Conservation (phyloP, 2,888 invertebrate genomes). For the Sericinus montela region DNA sequence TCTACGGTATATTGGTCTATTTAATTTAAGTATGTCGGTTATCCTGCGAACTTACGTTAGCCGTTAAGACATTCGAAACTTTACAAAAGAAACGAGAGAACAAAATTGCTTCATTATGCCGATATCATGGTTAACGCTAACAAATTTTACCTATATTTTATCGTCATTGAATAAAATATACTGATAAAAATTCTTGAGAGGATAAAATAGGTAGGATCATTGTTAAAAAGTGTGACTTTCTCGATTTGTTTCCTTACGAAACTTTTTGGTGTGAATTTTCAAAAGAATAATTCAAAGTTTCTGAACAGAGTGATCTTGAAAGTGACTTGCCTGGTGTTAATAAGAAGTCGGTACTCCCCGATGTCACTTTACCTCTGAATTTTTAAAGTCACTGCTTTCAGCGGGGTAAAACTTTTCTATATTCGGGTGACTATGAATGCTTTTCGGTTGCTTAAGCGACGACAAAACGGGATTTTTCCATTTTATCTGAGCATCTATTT, state of each 20-base stretch:
- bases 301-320: constrained; percentile 25
- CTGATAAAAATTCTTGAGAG: not conserved
- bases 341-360: constrained; percentile 45
- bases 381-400: constrained; percentile 50
- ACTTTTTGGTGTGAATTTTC: constrained; percentile 16
- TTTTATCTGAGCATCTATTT: not conserved
- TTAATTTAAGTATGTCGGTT: too few species aligned
- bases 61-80: too few species aligned
- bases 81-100: too few species aligned
- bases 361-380: constrained; percentile 63
- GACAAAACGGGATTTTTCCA: not conserved
- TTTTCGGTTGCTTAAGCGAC: not conserved
- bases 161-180: too few species aligned
- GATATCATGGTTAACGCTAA: too few species aligned
- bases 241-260: constrained; percentile 6
- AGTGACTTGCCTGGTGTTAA: constrained; percentile 48
- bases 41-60: too few species aligned
- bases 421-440: constrained; percentile 41
- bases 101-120: too few species aligned
- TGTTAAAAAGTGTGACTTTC: constrained; percentile 8
- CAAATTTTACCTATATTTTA: too few species aligned
- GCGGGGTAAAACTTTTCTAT: constrained; percentile 52
- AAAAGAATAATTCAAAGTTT: constrained; percentile 21
- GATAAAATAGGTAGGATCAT: constrained; percentile 2
- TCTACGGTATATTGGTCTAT: too few species aligned